Base-by-base conservation (phyloP, 2,797 vertebrate species). In the Coranthus polyacanthus region DNA sequence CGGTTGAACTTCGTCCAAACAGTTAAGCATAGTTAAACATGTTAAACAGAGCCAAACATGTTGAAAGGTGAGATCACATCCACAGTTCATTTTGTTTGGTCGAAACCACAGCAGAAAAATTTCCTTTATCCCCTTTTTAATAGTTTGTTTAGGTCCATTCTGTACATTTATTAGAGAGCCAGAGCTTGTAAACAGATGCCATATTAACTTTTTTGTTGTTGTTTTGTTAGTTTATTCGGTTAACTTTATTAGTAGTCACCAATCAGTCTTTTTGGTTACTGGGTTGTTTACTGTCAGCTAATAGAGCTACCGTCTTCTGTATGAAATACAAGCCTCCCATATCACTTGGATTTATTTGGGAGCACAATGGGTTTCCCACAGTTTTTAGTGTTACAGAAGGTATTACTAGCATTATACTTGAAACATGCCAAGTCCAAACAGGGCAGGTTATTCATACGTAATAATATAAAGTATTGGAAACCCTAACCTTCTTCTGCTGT, bases 1-100 rank as follows among this genome's bases (percentile, higher is more conserved):
- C 50, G 79, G 66, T 63, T 90, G 80, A 83, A 80, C 18, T 0
- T 24, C 15, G 57, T 86, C 82, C 83, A 85, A 81, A 83, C 61
- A 56, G 69, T 88, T 75, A 53, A 78, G 72, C 68, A 12, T 44
- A 39, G 68, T 83, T 78, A 58, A 41, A 53, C n/a, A 37, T 34
- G 49, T 44, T 52, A 44, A 81, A 73, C 68, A 52, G 22, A 72
- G 69, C 62, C 77, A 75, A 82, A 72, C 67, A 75, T 57, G 56
- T 64, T 69, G 72, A 79, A 70, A 69, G 54, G 55, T 84, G 65
- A 77, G 67, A 71, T 84, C 80, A 82, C 56, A 61, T 67, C 66
- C 68, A 47, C 29, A 51, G n/a, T 36, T 63, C 50, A 62, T 61
- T 77, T 71, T 65, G 22, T 49, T 68, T 63, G 56, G 65, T 16